These are phyloP conservation scores for Galeopterus variegatus DNA, from an alignment of 2,113 vertebrate genomes.

Conservation along the genomic window DNA sequence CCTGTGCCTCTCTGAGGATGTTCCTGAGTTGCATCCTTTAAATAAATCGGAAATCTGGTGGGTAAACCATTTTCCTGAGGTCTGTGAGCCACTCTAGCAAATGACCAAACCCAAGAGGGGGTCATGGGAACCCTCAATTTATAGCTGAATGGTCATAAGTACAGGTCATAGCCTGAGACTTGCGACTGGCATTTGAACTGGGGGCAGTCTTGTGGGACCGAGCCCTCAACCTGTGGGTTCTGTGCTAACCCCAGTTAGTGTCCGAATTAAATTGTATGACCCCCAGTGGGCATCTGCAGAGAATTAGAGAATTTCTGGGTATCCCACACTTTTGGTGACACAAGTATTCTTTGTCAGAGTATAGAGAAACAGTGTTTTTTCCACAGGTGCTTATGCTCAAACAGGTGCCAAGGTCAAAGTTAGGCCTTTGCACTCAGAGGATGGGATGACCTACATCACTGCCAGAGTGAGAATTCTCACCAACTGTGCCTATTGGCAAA, in stretches of 20 bases:
- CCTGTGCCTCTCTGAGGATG: not conserved
- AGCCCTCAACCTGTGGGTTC: not conserved
- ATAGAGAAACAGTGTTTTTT: not conserved
- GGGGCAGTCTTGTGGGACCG: not conserved
- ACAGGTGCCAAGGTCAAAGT: not conserved
- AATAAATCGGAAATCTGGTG: not conserved
- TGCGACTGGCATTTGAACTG: not conserved
- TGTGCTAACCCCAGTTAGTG: not conserved
- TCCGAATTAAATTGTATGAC: not conserved
- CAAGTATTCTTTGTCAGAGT: not conserved
- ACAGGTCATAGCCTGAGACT: not conserved
- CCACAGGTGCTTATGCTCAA: not conserved
- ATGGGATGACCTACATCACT: not conserved
- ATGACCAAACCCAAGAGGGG: not conserved
- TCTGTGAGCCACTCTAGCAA: not conserved
- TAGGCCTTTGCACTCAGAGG: not conserved
- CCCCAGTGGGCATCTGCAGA: not conserved
- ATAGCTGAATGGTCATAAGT: not conserved
- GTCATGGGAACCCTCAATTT: not conserved
- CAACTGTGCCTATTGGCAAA: not conserved
- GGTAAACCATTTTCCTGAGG: not conserved
- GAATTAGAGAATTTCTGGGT: not conserved
- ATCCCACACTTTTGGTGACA: not conserved
- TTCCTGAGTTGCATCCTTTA: not conserved
- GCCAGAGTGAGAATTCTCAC: not conserved